Base-by-base conservation (phyloP, 1,140 invertebrate species). In the Achatina immaculata region DNA sequence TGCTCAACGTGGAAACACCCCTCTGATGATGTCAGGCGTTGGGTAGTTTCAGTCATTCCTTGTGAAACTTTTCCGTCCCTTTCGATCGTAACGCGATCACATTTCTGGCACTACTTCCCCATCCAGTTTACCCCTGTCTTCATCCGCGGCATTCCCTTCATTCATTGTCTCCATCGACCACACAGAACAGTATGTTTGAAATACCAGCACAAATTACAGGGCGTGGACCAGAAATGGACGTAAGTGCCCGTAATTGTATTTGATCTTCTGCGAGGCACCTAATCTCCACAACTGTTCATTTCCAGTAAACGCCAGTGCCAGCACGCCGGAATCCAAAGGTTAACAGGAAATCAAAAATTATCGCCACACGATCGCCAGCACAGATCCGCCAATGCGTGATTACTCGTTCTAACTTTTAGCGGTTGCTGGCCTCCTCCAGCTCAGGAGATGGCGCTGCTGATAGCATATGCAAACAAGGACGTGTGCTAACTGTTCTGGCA, bases 331-430 rank as follows among this genome's bases (percentile, higher is more conserved):
- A 62, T 62, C 58, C 31, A 62, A 62, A 62, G 58, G 58, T 62
- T 62, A 62, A 62, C 58, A 62, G 58, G 58, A 62, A 62, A 62
- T 62, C 58, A 62, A 31, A 62, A 62, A 62, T 62, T 62, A 62
- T 62, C 58, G 58, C 58, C 58, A 62, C 58, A 62, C 58, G 58
- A 62, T 62, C 58, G 58, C 58, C 58, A n/a, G 58, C 58, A 28
- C 3, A 62, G 31, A 62, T 62, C 16, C 58, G 16, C 58, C 58
- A 62, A 62, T 62, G n/a, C 58, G 58, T 62, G 58, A 62, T 62
- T 62, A 31, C 16, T 48, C 6, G n/a, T 62, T 2, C n/a, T 34
- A 62, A 62, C 58, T 62, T 42, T 40, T 21, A 71, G 14, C 68
- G 28, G n/a, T n/a, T 45, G 38, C 38, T 42, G 68, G 38, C 48